phyloP scores from a whole-genome alignment of 2,113 vertebrate species.

The Tenrec ecaudatus region DNA sequence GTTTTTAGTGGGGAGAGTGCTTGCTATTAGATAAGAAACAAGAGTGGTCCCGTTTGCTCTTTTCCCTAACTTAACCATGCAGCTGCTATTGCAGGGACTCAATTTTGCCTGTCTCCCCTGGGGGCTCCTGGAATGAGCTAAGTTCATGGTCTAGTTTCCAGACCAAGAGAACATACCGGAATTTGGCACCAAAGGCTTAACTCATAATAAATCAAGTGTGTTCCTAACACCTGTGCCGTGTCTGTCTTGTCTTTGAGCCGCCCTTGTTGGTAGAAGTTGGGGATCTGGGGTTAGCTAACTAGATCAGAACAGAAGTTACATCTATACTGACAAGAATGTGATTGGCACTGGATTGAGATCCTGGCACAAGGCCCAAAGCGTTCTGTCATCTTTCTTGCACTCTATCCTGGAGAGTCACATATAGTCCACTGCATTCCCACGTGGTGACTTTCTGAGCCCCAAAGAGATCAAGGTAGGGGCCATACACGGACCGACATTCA shows the following conservation, averaged over 20 bases:
- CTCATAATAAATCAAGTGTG: slow-evolving; percentile 55
- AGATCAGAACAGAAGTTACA: slow-evolving; percentile 21
- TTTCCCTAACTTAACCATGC: background rate
- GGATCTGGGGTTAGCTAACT: background rate
- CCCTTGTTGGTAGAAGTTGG: background rate
- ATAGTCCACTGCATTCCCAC: background rate
- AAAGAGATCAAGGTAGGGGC: background rate
- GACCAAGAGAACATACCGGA: background rate
- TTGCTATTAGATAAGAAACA: background rate
- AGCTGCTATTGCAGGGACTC: background rate
- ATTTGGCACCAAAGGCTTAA: background rate
- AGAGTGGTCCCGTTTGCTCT: background rate
- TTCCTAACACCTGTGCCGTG: background rate
- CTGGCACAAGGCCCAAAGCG: background rate
- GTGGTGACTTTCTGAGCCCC: background rate
- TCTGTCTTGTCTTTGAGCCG: background rate
- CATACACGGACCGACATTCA: background rate
- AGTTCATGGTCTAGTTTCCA: slow-evolving; percentile 11
- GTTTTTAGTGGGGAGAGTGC: background rate
- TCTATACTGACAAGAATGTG: slow-evolving; percentile 6
- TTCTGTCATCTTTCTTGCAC: background rate
- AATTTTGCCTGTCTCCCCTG: background rate
- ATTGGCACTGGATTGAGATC: background rate
- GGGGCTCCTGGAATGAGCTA: background rate
- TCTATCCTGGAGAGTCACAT: background rate